phyloP scores from a whole-genome alignment of 2,113 vertebrate genomes.

The Marmota flaviventris region DNA sequence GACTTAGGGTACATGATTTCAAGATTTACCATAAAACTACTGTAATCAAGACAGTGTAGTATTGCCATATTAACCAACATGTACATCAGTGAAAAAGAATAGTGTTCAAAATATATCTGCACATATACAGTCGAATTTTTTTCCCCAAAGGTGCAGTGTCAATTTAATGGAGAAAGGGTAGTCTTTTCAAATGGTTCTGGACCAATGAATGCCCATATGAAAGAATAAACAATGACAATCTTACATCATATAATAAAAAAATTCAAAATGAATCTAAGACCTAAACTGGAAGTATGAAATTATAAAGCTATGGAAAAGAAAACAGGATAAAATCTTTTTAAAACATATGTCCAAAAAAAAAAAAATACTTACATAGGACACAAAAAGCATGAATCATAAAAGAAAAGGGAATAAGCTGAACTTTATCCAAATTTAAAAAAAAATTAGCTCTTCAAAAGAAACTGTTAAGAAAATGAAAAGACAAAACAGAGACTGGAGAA shows the following conservation, averaged over 20 bases:
- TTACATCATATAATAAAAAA: not conserved
- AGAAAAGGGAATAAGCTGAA: not conserved
- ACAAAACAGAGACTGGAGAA: not conserved
- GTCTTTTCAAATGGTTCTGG: not conserved
- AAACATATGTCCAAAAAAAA: too few species aligned
- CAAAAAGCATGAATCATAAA: not conserved
- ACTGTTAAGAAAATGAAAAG: not conserved
- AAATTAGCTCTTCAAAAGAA: constrained; percentile 1
- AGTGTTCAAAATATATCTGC: not conserved
- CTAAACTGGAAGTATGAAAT: constrained; percentile 45
- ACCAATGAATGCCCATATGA: not conserved
- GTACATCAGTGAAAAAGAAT: not conserved
- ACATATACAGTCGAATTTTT: not conserved
- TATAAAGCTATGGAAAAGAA: not conserved
- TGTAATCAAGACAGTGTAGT: not conserved
- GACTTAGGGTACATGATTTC: not conserved
- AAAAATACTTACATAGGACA: not conserved
- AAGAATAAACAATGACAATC: not conserved
- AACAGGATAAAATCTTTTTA: not conserved
- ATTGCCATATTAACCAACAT: not conserved
- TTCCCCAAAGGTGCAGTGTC: not conserved
- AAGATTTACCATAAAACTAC: not conserved
- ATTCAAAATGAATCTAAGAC: not conserved
- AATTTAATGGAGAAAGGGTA: constrained; percentile 12
- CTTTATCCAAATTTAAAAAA: not conserved